phyloP scores from a whole-genome alignment of 2,888 invertebrate genomes.

The Chymomyza amoena region DNA sequence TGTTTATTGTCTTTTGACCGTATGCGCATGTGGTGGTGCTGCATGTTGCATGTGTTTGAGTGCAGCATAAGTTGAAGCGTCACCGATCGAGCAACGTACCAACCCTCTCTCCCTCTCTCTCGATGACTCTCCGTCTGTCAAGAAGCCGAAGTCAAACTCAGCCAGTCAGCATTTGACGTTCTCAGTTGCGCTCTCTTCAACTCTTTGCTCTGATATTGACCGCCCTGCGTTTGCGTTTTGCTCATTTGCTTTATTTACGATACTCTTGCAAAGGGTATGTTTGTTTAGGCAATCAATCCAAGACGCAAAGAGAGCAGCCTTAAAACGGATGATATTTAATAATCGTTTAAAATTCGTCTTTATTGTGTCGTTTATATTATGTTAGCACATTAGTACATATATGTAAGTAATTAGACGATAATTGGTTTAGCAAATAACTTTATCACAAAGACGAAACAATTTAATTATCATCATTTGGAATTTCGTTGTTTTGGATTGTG shows the following conservation, averaged over 20 bases:
- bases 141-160: constrained; percentile 4
- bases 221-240: constrained; percentile 1
- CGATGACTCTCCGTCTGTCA: neutral
- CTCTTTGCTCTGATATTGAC: neutral
- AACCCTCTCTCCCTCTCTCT: neutral
- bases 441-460: too few species aligned
- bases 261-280: neutral
- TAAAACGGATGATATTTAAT: neutral
- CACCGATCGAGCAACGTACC: neutral
- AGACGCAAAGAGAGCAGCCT: neutral
- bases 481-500: too few species aligned
- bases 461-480: too few species aligned
- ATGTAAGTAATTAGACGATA: too few species aligned
- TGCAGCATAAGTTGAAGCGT: neutral
- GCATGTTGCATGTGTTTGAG: neutral
- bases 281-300: neutral
- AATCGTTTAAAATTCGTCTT: too few species aligned
- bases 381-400: too few species aligned
- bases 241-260: neutral
- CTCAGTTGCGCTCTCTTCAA: constrained; percentile 5
- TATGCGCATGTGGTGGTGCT: neutral
- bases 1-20: too few species aligned
- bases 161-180: constrained; percentile 20
- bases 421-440: too few species aligned
- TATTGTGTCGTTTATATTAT: too few species aligned